Base-by-base conservation (phyloP, 1,140 invertebrate genomes). In the Diploscapter pachys region DNA sequence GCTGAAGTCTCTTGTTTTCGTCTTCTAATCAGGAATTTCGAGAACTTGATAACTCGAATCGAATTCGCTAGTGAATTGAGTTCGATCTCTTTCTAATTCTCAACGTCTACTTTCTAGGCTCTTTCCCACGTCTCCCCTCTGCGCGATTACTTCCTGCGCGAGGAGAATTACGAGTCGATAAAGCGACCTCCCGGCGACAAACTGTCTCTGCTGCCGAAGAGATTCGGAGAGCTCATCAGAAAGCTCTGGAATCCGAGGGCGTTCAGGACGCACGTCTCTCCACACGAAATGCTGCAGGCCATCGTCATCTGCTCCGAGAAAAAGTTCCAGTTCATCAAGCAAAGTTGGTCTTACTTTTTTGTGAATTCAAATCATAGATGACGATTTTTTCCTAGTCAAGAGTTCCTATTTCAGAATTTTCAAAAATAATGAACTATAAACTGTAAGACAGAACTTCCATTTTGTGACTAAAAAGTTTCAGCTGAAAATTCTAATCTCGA, bases 221-320 rank as follows among this genome's bases (percentile, higher is more conserved):
- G 97, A 69, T 99, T 98, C 88, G 97, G 96, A 3, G 97, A 99
- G 87, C 88, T 99, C 5, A 91, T 99, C 50, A 48, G 97, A 4
- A 99, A 99, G 87, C 88, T 99, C 78, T 99, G 97, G 97, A 99
- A 99, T 88, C 95, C 96, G 0, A 88, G 94, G 72, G 98, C 98
- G 85, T 99, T 99, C 85, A 99, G 99, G 88, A 93, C 96, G 4
- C 97, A 99, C 85, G 97, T 99, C 2, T 98, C 95, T 68, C 97
- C 97, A 0, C 97, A 99, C 87, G 97, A 99, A 89, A 99, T 99
- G 96, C 87, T 99, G 9, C 97, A 99, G 87, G 94, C 97, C 54
- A 95, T 99, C 53, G 96, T 99, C 2, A 87, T 98, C 5, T 98
- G 95, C 91, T 97, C 94, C 81, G 93, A 95, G 86, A 99, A 99